phyloP scores from a whole-genome alignment of 2,797 vertebrate species.

The Kryptopterus vitreolus region DNA sequence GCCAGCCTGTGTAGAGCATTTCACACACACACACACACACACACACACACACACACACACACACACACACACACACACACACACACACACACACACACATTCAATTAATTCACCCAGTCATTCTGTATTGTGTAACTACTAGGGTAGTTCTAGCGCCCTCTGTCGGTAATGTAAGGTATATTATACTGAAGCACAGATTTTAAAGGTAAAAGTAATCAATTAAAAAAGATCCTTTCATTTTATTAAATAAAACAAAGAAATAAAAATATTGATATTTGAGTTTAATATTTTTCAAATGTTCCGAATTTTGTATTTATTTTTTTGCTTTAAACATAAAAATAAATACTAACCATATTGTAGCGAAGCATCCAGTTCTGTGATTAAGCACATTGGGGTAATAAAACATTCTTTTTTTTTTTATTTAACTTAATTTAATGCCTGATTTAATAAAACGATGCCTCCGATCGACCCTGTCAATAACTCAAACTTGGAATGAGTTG shows the following conservation, averaged over 20 bases:
- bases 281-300: too few relatives aligned
- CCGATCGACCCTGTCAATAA: not conserved
- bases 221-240: not conserved
- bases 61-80: not conserved
- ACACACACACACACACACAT: not conserved
- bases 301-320: too few relatives aligned
- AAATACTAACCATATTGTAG: conserved; percentile 76
- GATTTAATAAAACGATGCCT: not conserved
- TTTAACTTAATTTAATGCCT: not conserved
- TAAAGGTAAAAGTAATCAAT: too few relatives aligned
- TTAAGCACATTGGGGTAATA: conserved; percentile 71
- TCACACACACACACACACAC: not conserved
- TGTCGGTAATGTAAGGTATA: not conserved
- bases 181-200: not conserved
- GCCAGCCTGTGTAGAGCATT: conserved; percentile 64
- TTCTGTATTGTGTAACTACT: not conserved
- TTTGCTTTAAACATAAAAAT: too few relatives aligned
- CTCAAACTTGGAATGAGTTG: not conserved
- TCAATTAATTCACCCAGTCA: too few relatives aligned
- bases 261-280: not conserved
- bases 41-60: not conserved
- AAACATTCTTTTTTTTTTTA: conserved; percentile 65
- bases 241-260: not conserved
- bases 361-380: conserved; percentile 71
- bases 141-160: not conserved